Evolutionary conservation across 2,888 invertebrate genomes (phyloP).

Genomic region (Drosophila kokeensis): DNA sequence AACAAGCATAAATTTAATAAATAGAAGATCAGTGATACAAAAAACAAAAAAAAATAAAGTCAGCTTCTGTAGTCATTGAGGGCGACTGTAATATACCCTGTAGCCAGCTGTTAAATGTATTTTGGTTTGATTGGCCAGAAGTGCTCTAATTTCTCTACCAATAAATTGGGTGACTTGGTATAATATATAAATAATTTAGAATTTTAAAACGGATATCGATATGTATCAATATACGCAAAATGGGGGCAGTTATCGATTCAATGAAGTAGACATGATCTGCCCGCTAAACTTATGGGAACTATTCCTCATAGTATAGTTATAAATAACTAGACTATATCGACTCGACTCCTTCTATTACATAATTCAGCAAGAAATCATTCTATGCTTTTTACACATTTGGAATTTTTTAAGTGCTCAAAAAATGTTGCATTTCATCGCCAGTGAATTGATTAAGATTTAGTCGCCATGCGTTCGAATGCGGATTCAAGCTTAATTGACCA

Average conservation of each 20-base stretch:
- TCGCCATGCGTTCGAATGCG: slow-evolving; percentile 1
- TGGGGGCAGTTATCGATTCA: background rate
- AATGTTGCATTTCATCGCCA: slow-evolving; percentile 1
- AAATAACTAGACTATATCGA: background rate
- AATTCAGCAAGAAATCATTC: background rate
- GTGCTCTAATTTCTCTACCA: background rate
- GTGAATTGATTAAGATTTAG: slow-evolving; percentile 4
- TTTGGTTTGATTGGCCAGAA: background rate
- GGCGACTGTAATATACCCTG: background rate
- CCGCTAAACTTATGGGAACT: background rate
- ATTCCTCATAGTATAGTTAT: background rate
- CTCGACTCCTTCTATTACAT: background rate
- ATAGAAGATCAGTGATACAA: slow-evolving; percentile 4
- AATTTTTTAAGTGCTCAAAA: background rate
- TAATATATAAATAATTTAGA: background rate
- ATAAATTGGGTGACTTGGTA: background rate
- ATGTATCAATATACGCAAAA: background rate
- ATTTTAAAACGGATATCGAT: background rate
- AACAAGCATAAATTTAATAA: slow-evolving; percentile 20
- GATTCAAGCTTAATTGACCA: slow-evolving; percentile 48
- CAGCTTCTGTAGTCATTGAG: background rate
- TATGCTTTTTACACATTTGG: background rate
- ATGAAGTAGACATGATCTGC: background rate
- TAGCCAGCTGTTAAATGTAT: background rate
- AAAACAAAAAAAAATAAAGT: background rate